Evolutionary conservation across 2,113 vertebrate species (phyloP), one percentile per base, ranked within the genome.

Genomic region (Myxocyprinus asiaticus): DNA sequence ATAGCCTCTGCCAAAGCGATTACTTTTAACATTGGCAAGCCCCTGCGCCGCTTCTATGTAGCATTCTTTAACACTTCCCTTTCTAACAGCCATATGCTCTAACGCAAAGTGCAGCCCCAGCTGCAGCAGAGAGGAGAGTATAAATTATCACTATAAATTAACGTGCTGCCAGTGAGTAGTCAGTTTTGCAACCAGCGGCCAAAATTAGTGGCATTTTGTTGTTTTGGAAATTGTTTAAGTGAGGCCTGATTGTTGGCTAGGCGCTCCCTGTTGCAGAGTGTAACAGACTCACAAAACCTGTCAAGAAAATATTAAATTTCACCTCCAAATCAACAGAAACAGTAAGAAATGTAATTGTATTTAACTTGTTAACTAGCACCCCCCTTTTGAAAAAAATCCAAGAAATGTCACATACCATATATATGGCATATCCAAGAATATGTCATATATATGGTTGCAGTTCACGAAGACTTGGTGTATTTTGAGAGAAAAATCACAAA

Each of bases 161-260:
- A 85, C 88, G 87, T 87, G 89, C 85, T 85, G 76, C 84, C 69
- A 72, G 85, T 84, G 88, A 87, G 86, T 73, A 85, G 85, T 83
- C 87, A 88, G 86, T 88, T 88, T 90, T 87, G 66, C 81, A 85
- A 86, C 85, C 89, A 90, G 89, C 87, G 88, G 90, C 83, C 91
- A 90, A 91, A 89, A 86, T 86, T 82, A 66, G 78, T 73, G 45
- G 83, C 84, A 83, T 88, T 89, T 69, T 81, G 80, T 53, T 84
- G 83, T 85, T 89, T 82, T 85, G 85, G 83, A 86, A 80, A 88
- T 87, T 78, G 86, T 86, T 89, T 80, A 85, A 87, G 85, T 82
- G 64, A 72, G 78, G 79, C 63, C 14, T 67, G 70, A 85, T 73
- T 67, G 82, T 48, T 76, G 59, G 45, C 61, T 33, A 61, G 50